Base-by-base conservation (phyloP, 2,888 invertebrate genomes). In the Tinea trinotella region DNA sequence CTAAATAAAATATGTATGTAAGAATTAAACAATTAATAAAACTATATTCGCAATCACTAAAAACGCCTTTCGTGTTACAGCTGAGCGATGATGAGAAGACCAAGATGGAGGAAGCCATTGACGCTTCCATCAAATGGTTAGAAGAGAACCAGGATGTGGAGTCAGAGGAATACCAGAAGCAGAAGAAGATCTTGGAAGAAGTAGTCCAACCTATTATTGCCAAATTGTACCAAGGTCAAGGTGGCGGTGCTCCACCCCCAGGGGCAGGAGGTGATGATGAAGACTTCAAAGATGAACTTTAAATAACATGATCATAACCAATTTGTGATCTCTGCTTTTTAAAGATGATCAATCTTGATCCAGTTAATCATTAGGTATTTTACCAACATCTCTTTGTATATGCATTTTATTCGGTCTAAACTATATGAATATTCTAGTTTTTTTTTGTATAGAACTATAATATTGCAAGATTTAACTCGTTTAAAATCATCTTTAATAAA, bases 161-260 rank as follows among this genome's bases (percentile, higher is more conserved):
- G 57, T 89, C 93, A 0, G 96, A 97, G 64, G 96, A 97, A 57
- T 95, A 94, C 86, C 96, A 96, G 78, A 93, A 93, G 69, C 96
- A 98, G 74, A 98, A 95, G 92, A 98, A 98, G 76, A 93, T 96
- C 61, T 87, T 99, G 53, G 97, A 98, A 74, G 95, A 95, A 63
- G 90, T 98, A 34, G 97, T 98, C 0, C 97, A 98, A 74, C 99
- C 99, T 6, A 99, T 99, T 73, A 95, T 99, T 70, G 93, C 96
- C 54, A 99, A 99, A 85, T 84, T 99, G 61, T 99, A 99, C 83
- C 95, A 96, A 70, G 93, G 93, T 19, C 89, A 92, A 58, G 95
- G 94, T 15, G 93, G 93, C 18, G 90, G 90, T 10, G 93, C 94
- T 13, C 93, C 94, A 15, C 90, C 91, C 30, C 76, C 88, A 19